Base-by-base conservation (phyloP, 1,140 invertebrate genomes). In the Plectrocnemia conspersa region DNA sequence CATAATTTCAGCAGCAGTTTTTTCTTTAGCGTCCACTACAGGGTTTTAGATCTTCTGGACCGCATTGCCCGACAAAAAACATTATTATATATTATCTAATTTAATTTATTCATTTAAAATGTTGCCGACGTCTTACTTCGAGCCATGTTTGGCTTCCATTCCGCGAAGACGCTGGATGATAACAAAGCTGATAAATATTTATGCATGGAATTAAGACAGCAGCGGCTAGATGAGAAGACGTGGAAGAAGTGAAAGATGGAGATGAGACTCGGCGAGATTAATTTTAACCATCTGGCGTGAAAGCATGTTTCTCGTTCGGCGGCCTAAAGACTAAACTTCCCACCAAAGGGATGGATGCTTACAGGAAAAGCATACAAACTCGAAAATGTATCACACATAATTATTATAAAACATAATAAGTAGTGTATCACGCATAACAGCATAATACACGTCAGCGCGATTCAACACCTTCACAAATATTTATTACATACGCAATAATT, bases 231-330 rank as follows among this genome's bases (percentile, higher is more conserved):
- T 36, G 47, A 50, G 47, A 16, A 38, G 35, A 5, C 13, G 18
- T 38, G 18, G 35, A 38, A 38, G 35, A 50, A 50, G 47, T 50
- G 47, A 50, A 29, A 50, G 29, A 50, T 50, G 27, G 47, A 50
- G 47, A 50, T 50, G 47, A 50, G 47, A 4, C 32, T 38, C 32
- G 35, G 33, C 22, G 47, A 38, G 47, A 50, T 50, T 50, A 50
- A 50, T 50, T 50, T 50, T 50, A 50, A 50, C 47, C 47, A 50
- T 50, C 47, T 50, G 47, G 47, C 47, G 47, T 50, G 33, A 50
- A 50, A 50, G 35, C 47, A 50, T 50, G 47, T 50, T 50, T 50
- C 47, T 29, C 33, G 40, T 38, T 16, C 47, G 21, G 32, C 33
- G 16, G 29, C 42, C 23, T 19, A 27, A 22, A 4, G 9, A 35